Conservation (phyloP, 2,888 invertebrate species). For the Papilio gigon region DNA sequence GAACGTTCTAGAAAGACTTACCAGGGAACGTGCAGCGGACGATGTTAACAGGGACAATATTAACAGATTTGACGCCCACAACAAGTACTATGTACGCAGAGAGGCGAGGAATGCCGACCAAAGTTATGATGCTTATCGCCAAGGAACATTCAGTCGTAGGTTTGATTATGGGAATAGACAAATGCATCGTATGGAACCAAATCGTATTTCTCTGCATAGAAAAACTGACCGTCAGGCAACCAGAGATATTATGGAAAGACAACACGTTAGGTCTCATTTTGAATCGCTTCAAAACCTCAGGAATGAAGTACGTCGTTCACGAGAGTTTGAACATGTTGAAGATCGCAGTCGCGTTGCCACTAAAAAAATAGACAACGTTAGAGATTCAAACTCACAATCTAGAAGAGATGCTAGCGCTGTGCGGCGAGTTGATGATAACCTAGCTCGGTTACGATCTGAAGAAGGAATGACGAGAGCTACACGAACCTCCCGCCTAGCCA, state of each 20-base stretch:
- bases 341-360: neutral
- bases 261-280: neutral
- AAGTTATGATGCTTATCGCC: neutral
- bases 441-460: neutral
- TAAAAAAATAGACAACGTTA: conserved; percentile 2
- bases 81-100: neutral
- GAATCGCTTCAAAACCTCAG: conserved; percentile 1
- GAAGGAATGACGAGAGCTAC: neutral
- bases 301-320: conserved; percentile 3
- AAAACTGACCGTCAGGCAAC: neutral
- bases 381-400: neutral
- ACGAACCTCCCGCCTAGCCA: neutral
- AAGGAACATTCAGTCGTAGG: neutral
- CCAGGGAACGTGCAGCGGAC: neutral
- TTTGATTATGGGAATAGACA: neutral
- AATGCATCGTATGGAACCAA: neutral
- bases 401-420: neutral
- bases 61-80: conserved; percentile 1
- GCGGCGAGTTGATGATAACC: neutral
- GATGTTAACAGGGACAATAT: neutral
- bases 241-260: conserved; percentile 8
- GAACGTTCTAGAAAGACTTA: neutral
- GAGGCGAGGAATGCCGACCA: neutral
- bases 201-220: neutral
- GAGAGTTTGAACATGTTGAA: conserved; percentile 2